Conservation (phyloP, 2,888 invertebrate genomes). For the Nematopogon swammerdamellus region DNA sequence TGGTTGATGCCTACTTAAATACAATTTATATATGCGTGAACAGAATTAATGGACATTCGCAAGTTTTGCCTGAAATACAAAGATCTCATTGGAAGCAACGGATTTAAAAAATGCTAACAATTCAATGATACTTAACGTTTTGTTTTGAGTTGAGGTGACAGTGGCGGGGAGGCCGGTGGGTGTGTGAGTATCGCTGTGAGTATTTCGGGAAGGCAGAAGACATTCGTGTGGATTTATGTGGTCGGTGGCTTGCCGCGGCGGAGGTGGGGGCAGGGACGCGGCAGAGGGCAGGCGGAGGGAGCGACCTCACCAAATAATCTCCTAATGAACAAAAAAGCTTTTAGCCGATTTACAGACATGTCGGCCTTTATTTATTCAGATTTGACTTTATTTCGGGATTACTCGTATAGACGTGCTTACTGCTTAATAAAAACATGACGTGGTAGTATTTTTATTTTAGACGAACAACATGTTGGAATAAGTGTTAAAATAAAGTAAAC, state of each 20-base stretch:
- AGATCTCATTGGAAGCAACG: no score
- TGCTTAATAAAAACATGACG: no score
- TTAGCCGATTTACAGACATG: conserved; percentile 7
- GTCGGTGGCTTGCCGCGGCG: background rate
- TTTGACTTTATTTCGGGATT: background rate
- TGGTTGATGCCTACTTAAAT: no score
- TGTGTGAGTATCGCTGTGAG: background rate
- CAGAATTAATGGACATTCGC: no score
- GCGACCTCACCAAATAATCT: conserved; percentile 19
- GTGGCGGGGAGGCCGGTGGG: background rate
- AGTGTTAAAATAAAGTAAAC: no score
- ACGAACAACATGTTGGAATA: no score
- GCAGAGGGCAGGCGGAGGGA: background rate
- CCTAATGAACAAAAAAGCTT: conserved; percentile 29
- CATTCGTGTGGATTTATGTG: background rate
- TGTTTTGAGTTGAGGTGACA: background rate
- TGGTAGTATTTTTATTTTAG: no score
- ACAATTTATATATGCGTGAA: no score
- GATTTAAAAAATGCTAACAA: no score
- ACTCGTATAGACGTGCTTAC: no score
- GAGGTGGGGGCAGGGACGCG: background rate
- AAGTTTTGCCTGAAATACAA: no score
- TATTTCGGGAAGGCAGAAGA: background rate
- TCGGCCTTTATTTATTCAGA: background rate
- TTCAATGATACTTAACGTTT: background rate